phyloP scores from a whole-genome alignment of 2,888 invertebrate genomes.

The Liodrosophila aerea region DNA sequence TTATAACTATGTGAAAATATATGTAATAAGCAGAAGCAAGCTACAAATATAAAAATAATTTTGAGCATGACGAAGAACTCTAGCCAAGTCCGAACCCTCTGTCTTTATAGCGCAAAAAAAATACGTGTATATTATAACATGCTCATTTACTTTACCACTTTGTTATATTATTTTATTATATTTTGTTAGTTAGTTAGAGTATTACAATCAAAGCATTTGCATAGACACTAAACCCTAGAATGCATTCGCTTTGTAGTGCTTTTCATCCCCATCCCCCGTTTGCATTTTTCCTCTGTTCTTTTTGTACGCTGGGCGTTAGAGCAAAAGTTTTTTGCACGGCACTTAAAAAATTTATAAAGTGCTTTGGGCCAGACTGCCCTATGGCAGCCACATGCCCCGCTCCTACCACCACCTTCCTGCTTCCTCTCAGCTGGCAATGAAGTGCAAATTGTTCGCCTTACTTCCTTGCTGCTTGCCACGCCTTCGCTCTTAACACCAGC shows the following conservation, averaged over 20 bases:
- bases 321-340: conserved; percentile 60
- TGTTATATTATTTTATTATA: too few species aligned
- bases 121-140: too few species aligned
- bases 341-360: conserved; percentile 72
- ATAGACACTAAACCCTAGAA: not conserved
- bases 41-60: too few species aligned
- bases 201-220: not conserved
- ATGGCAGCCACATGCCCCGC: conserved; percentile 22
- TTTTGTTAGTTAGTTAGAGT: too few species aligned
- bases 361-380: conserved; percentile 65
- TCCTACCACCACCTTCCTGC: not conserved
- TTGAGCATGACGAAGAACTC: too few species aligned
- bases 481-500: conserved; percentile 5
- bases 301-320: conserved; percentile 32
- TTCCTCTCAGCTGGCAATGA: conserved; percentile 57
- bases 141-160: too few species aligned
- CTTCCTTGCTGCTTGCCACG: conserved; percentile 31
- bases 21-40: too few species aligned
- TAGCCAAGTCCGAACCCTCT: too few species aligned
- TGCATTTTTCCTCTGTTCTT: not conserved
- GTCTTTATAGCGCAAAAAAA: too few species aligned
- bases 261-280: conserved; percentile 1
- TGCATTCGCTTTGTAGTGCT: conserved; percentile 28
- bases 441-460: conserved; percentile 71
- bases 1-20: too few species aligned